Evolutionary conservation across 2,888 invertebrate genomes (phyloP).

Genomic region (Halictus ligatus): DNA sequence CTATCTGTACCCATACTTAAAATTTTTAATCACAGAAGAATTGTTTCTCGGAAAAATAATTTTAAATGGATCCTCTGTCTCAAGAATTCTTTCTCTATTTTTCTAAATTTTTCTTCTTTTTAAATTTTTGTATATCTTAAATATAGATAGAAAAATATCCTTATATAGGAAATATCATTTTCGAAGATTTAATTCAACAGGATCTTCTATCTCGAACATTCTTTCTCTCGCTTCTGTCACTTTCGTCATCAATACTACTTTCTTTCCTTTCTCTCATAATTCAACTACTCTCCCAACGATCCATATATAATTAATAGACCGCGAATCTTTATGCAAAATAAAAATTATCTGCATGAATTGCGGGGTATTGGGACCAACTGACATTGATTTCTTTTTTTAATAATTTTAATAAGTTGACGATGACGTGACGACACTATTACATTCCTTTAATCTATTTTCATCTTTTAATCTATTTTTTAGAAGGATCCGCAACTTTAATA

Average conservation of each 20-base stretch:
- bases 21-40: not conserved
- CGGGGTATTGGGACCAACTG: no score
- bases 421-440: no score
- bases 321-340: not conserved
- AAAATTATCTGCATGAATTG: not conserved
- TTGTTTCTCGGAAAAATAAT: not conserved
- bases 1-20: not conserved
- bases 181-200: not conserved
- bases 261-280: not conserved
- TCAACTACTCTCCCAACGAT: not conserved
- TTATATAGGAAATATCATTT: not conserved
- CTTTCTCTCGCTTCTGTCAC: not conserved
- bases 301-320: not conserved
- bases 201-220: not conserved
- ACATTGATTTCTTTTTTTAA: no score
- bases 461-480: no score
- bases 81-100: not conserved
- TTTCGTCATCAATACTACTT: not conserved
- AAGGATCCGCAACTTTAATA: no score
- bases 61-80: not conserved
- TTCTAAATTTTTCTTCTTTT: no score
- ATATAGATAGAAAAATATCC: not conserved
- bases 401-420: no score
- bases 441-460: no score
- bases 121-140: not conserved